Base-by-base conservation (phyloP, 1,140 invertebrate species). In the Pogonognathellus flavescens region DNA sequence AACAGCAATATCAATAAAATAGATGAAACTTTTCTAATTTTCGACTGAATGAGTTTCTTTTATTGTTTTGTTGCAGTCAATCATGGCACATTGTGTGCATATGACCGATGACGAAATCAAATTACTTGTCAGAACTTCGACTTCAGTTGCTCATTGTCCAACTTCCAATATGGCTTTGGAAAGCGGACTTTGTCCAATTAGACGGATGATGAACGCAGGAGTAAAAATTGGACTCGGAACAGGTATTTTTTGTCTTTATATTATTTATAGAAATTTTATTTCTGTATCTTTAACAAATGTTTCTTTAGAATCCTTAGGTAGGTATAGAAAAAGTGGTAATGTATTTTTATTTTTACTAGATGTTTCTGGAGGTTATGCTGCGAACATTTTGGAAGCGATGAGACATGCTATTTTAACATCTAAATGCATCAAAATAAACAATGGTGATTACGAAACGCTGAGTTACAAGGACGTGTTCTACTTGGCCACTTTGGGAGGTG, bases 151-250 rank as follows among this genome's bases (percentile, higher is more conserved):
- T 5, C 96, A 98, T 90, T 98, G 97, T 90, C 95, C 97, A 0
- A 93, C 94, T 60, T 97, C 96, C 8, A 98, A 98, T 90, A 94
- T 94, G 9, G 93, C 93, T 88, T 91, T 98, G 16, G 92, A 92
- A 89, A 97, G 96, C 84, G 97, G 97, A 0, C 89, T 97, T 0
- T 97, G 96, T 89, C 94, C 97, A 89, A 93, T 96, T 0, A 91
- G 93, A 84, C 92, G 92, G 84, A 89, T 97, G 5, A 90, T 94
- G 55, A 89, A 93, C 18, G 90, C 91, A 70, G 93, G 93, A 0
- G 89, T 98, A 7, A 95, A 93, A 89, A 92, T 98, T 82, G 96
- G 96, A 25, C 92, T 98, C 31, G 97, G 96, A 87, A 96, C 96
- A 90, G 95, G 95, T 96, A 92, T 85, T 41, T 41, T 41, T 41